Conservation (phyloP, 2,888 invertebrate species). For the Volucella bombylans region DNA sequence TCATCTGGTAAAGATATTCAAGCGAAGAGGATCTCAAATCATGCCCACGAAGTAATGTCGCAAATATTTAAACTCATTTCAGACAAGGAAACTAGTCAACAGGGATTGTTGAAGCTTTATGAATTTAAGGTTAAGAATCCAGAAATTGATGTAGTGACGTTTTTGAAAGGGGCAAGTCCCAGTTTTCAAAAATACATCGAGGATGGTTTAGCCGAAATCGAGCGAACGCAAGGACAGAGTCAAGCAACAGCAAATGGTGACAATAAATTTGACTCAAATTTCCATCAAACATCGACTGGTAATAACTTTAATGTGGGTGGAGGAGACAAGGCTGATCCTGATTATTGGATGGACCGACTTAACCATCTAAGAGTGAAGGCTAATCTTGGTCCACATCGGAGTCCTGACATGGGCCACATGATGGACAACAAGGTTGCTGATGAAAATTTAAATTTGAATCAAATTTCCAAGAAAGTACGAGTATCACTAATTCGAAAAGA, state of each 20-base stretch:
- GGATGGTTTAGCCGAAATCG: conserved; percentile 82
- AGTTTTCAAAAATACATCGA: conserved; percentile 82
- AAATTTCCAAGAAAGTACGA: conserved; percentile 80
- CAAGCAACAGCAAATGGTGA: conserved; percentile 73
- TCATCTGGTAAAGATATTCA: conserved; percentile 80
- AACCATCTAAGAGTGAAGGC: conserved; percentile 79
- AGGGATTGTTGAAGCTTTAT: conserved; percentile 86
- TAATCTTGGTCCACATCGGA: conserved; percentile 77
- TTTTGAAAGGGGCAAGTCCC: conserved; percentile 81
- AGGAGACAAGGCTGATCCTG: conserved; percentile 79
- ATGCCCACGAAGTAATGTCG: conserved; percentile 92
- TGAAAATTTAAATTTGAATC: conserved; percentile 82
- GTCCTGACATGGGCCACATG: conserved; percentile 76
- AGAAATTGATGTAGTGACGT: conserved; percentile 81
- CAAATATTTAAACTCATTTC: conserved; percentile 96
- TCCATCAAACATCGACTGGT: conserved; percentile 74
- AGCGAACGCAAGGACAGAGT: conserved; percentile 76
- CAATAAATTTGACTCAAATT: conserved; percentile 76
- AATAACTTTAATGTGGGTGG: conserved; percentile 57
- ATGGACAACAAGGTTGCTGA: conserved; percentile 82
- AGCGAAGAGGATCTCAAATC: conserved; percentile 87
- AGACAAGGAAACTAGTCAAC: conserved; percentile 91
- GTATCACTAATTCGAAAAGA: conserved; percentile 80
- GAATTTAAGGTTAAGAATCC: conserved; percentile 82
- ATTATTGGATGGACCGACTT: conserved; percentile 82